Conservation (phyloP, 1,140 invertebrate species). For the Geopemphigus sp. region DNA sequence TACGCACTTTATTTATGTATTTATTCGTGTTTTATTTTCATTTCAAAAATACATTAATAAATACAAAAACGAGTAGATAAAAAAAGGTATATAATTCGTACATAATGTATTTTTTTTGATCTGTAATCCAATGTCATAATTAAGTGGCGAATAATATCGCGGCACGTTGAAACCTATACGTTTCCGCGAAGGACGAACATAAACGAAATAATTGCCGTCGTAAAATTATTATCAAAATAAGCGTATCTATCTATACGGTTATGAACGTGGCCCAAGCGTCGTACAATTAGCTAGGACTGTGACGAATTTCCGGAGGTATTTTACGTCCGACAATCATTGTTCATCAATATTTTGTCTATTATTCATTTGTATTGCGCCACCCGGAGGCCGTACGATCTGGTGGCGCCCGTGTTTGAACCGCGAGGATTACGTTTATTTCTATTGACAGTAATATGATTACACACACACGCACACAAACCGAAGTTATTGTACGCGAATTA, state of each 20-base stretch:
- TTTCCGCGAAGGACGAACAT: neutral
- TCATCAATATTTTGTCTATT: conserved; percentile 6
- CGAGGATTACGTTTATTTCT: neutral
- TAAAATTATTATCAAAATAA: neutral
- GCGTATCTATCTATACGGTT: neutral
- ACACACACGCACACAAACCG: too few relatives aligned
- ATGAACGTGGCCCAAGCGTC: neutral
- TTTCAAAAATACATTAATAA: too few relatives aligned
- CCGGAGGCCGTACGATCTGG: conserved; percentile 6
- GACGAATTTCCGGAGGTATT: conserved; percentile 29
- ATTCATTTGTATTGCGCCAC: neutral
- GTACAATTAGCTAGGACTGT: conserved; percentile 6
- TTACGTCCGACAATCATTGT: conserved; percentile 10
- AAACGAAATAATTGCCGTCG: neutral
- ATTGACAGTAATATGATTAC: too few relatives aligned
- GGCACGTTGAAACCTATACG: neutral
- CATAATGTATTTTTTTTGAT: too few relatives aligned
- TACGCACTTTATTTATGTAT: too few relatives aligned
- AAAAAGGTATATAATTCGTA: neutral
- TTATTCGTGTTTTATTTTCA: too few relatives aligned
- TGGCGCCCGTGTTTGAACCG: neutral
- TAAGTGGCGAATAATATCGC: neutral
- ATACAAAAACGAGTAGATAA: neutral
- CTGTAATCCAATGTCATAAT: neutral
- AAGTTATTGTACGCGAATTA: neutral